Percentiles rank a stretch among this genome's conserved stretches.
Conservation (phyloP, 2,888 invertebrate genomes). For the Eupithecia subfuscata region DNA sequence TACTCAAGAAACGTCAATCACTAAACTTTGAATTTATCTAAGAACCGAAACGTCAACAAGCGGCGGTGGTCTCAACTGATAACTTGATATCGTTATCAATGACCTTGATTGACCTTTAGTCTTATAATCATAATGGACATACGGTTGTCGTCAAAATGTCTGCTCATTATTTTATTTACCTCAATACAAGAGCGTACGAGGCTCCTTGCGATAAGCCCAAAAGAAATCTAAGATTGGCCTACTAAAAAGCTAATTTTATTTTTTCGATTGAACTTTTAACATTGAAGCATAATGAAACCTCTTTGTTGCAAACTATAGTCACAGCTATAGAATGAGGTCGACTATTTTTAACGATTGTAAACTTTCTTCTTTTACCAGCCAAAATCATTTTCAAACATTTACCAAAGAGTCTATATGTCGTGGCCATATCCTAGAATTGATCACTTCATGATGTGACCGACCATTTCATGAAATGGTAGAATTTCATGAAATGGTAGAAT, state of each 20-base stretch:
- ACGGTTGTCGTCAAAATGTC: constrained; percentile 24
- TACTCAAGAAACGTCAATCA: neutral
- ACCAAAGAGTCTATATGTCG: neutral
- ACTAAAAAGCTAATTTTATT: neutral
- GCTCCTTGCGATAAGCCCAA: neutral
- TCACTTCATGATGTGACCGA: no score
- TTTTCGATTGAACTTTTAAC: neutral
- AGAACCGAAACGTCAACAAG: constrained; percentile 15
- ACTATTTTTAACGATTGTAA: neutral
- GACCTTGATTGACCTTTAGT: constrained; percentile 33
- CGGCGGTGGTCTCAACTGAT: constrained; percentile 34
- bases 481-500: no score
- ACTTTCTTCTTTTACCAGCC: neutral
- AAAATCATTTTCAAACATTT: neutral
- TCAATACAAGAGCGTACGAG: neutral
- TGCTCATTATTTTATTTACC: constrained; percentile 3
- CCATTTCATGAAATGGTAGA: no score
- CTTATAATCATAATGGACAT: constrained; percentile 17
- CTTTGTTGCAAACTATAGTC: neutral
- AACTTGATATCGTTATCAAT: constrained; percentile 27
- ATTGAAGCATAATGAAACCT: neutral
- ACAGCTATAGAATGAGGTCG: neutral
- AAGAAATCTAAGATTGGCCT: neutral
- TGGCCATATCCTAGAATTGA: no score
- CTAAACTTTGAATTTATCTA: neutral